Conservation (phyloP, 2,888 invertebrate species). For the Norana najaformis region DNA sequence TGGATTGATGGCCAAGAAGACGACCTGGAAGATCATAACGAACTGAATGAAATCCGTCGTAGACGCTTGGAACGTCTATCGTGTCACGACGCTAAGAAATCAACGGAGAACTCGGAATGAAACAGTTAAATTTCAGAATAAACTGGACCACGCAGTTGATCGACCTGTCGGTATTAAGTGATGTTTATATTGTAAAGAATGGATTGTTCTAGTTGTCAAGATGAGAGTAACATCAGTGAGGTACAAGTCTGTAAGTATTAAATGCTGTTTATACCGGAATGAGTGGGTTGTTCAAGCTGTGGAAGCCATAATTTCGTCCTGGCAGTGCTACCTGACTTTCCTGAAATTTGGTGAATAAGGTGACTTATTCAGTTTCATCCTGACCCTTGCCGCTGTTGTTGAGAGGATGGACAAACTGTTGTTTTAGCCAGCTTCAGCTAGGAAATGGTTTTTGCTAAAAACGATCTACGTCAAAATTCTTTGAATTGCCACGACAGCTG, state of each 20-base stretch:
- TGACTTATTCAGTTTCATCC: not conserved
- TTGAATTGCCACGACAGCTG: constrained; percentile 17
- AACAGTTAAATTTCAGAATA: not conserved
- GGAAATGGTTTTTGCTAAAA: not conserved
- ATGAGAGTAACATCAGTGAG: not conserved
- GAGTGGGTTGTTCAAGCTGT: not conserved
- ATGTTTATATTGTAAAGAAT: constrained; percentile 5
- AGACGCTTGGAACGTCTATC: constrained; percentile 42
- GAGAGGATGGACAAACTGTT: not conserved
- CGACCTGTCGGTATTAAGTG: constrained; percentile 13
- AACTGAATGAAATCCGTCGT: constrained; percentile 53
- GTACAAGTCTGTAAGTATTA: not conserved
- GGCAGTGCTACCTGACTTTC: not conserved
- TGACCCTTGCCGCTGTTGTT: not conserved
- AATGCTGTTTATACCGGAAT: not conserved
- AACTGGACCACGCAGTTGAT: not conserved
- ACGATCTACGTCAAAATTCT: not conserved
- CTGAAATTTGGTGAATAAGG: not conserved
- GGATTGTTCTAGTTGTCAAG: not conserved
- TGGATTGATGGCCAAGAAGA: constrained; percentile 45
- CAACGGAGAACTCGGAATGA: not conserved
- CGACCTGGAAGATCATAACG: constrained; percentile 51
- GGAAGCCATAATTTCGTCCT: not conserved
- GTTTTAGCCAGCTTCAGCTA: not conserved
- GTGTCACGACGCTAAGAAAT: not conserved